phyloP scores from a whole-genome alignment of 2,113 vertebrate genomes.

The Phyllostomus hastatus region DNA sequence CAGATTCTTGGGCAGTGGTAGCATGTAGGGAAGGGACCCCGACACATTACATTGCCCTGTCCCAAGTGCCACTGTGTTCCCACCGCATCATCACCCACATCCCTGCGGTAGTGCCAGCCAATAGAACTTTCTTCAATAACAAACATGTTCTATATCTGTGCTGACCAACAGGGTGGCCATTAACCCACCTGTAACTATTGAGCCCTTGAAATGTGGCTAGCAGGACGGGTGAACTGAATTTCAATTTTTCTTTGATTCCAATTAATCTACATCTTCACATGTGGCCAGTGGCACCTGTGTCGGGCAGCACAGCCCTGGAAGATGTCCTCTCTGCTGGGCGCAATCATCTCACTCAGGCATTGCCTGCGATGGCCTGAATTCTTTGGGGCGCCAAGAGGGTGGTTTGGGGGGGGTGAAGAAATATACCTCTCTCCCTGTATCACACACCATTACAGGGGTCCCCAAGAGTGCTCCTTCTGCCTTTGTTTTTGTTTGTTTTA shows the following conservation, averaged over 20 bases:
- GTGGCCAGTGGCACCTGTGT: accelerated
- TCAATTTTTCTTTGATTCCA: not conserved
- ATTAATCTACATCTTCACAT: not conserved
- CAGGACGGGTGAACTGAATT: not conserved
- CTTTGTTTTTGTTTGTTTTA: not conserved
- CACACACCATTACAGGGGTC: not conserved
- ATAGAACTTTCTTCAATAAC: not conserved
- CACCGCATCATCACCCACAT: accelerated
- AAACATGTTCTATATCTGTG: not conserved
- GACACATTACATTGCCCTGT: not conserved
- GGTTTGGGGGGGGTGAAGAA: not conserved
- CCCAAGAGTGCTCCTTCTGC: not conserved
- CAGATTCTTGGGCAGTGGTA: not conserved
- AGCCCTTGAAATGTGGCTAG: not conserved
- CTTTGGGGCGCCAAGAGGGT: not conserved
- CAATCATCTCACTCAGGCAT: not conserved
- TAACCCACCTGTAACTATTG: not conserved
- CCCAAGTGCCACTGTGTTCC: not conserved
- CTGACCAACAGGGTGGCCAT: not conserved
- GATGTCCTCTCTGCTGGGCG: not conserved
- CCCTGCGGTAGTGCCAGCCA: not conserved
- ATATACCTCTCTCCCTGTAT: not conserved
- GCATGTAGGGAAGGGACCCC: not conserved
- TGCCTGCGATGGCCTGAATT: not conserved
- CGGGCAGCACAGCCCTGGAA: not conserved